Evolutionary conservation across 1,140 invertebrate genomes (phyloP).

Genomic region (Drosophila nigromelanica): DNA sequence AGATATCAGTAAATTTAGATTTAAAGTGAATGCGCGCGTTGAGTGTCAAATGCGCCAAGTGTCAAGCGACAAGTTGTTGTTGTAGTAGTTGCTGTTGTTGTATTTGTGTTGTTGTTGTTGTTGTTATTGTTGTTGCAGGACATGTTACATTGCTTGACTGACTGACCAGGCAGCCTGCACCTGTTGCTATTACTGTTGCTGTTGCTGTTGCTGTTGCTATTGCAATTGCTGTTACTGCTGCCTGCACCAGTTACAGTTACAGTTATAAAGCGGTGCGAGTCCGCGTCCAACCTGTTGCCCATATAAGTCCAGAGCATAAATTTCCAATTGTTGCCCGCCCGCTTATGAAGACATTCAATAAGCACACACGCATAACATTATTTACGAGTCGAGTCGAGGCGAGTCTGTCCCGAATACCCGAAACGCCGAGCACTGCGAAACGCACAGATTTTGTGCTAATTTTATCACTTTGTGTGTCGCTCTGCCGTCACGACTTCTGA

Average conservation of each 20-base stretch:
- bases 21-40: slow-evolving; percentile 83
- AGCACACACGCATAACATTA: slow-evolving; percentile 67
- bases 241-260: slow-evolving; percentile 57
- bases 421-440: slow-evolving; percentile 53
- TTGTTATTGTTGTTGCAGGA: slow-evolving; percentile 37
- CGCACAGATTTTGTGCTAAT: slow-evolving; percentile 83
- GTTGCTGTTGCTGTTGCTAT: slow-evolving; percentile 17
- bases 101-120: slow-evolving; percentile 36
- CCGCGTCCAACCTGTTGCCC: slow-evolving; percentile 49
- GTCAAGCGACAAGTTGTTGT: slow-evolving; percentile 71
- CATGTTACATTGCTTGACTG: slow-evolving; percentile 49
- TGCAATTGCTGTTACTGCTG: slow-evolving; percentile 42
- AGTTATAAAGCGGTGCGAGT: slow-evolving; percentile 52
- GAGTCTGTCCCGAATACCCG: slow-evolving; percentile 62
- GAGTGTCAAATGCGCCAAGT: slow-evolving; percentile 83
- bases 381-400: slow-evolving; percentile 57
- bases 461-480: slow-evolving; percentile 84
- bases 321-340: slow-evolving; percentile 79
- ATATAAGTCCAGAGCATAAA: slow-evolving; percentile 75
- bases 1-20: slow-evolving; percentile 83
- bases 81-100: slow-evolving; percentile 35
- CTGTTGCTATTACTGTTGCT: slow-evolving; percentile 13
- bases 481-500: slow-evolving; percentile 82
- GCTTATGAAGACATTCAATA: slow-evolving; percentile 80
- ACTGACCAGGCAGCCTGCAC: slow-evolving; percentile 33